These are phyloP conservation scores for Hyphantria cunea DNA, from an alignment of 1,140 invertebrate genomes.

Conservation along the genomic window DNA sequence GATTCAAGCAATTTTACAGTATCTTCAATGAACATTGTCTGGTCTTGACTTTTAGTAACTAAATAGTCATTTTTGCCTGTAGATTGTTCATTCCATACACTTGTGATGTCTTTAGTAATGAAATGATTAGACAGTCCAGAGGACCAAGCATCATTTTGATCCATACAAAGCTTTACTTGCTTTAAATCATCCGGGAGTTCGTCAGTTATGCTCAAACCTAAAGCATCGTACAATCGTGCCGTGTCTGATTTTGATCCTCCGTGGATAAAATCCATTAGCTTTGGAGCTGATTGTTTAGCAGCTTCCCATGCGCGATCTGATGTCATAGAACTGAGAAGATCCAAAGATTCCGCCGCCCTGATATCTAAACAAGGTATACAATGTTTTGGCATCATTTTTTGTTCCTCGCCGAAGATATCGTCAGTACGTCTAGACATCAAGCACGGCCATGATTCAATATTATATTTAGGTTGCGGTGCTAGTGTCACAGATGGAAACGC, in stretches of 20 bases:
- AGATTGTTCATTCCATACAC: conserved; percentile 51
- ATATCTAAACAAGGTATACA: conserved; percentile 54
- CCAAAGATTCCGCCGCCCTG: conserved; percentile 53
- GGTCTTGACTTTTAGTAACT: conserved; percentile 43
- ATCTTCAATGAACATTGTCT: conserved; percentile 43
- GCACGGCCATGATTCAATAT: conserved; percentile 72
- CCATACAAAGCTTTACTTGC: conserved; percentile 46
- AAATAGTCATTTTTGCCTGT: conserved; percentile 37
- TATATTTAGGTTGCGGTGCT: conserved; percentile 73
- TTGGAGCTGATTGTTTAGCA: conserved; percentile 76
- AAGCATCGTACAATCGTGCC: conserved; percentile 69
- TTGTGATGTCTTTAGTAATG: conserved; percentile 42
- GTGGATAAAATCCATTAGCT: conserved; percentile 75
- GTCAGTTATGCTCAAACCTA: conserved; percentile 58
- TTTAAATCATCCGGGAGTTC: conserved; percentile 57
- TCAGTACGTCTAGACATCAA: conserved; percentile 60
- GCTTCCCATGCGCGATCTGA: conserved; percentile 79
- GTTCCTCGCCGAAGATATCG: conserved; percentile 58
- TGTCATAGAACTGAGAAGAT: conserved; percentile 64
- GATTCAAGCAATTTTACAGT: conserved; percentile 39
- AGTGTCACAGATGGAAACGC: conserved; percentile 62
- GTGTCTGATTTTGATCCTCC: conserved; percentile 72
- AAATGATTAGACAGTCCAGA: conserved; percentile 44
- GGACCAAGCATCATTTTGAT: conserved; percentile 49
- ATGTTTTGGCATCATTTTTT: conserved; percentile 47